phyloP scores from a whole-genome alignment of 2,113 vertebrate species.

The Trachemys scripta region DNA sequence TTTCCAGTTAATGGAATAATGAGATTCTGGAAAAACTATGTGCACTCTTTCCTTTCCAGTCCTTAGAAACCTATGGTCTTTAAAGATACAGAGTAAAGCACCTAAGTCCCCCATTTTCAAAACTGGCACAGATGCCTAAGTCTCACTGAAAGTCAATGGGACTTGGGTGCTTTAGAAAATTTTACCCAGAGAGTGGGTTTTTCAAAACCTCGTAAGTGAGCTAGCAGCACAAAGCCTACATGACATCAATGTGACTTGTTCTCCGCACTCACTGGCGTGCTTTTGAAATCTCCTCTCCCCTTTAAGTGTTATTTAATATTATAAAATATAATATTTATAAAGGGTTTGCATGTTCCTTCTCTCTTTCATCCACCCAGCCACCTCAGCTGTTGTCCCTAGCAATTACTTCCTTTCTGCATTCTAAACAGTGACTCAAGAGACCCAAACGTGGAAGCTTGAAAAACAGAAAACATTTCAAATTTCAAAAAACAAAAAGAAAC shows the following conservation, averaged over 20 bases:
- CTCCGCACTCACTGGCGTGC: fast-evolving
- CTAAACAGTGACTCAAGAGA: conserved; percentile 36
- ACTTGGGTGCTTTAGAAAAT: not conserved
- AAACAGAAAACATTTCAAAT: not conserved
- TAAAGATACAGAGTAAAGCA: not conserved
- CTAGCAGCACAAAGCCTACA: not conserved
- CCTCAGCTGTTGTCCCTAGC: conserved; percentile 35
- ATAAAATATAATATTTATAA: not conserved
- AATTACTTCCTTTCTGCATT: conserved; percentile 40
- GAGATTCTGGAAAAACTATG: not conserved
- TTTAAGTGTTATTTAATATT: not conserved
- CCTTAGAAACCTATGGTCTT: conserved; percentile 5
- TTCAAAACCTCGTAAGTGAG: not conserved
- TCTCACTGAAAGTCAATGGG: not conserved
- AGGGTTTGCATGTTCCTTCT: not conserved
- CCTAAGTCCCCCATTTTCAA: not conserved
- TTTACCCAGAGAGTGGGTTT: not conserved
- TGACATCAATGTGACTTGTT: not conserved
- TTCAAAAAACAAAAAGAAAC: fast-evolving
- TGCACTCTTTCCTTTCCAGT: not conserved
- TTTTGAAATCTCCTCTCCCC: not conserved
- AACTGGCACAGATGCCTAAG: fast-evolving
- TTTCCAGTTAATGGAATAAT: not conserved
- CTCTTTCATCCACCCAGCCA: not conserved
- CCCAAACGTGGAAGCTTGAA: not conserved